Evolutionary conservation across 2,888 invertebrate genomes (phyloP).

Genomic region (Spisula solida): DNA sequence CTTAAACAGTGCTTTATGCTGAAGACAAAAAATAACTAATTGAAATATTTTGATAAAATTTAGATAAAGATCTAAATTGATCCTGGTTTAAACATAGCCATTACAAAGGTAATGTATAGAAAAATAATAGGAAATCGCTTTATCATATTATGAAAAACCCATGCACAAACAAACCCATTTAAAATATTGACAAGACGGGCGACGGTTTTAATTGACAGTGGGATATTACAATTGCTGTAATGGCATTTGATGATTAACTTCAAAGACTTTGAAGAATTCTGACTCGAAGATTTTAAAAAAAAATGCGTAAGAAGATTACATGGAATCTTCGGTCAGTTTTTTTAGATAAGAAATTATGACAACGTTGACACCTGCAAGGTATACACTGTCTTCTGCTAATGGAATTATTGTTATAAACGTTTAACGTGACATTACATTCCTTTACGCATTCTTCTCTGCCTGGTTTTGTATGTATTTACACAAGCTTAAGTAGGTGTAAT

Average conservation of each 20-base stretch:
- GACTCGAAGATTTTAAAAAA: background rate
- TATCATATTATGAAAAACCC: slow-evolving; percentile 16
- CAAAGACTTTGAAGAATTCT: background rate
- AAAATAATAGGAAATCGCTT: slow-evolving; percentile 11
- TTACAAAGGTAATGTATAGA: background rate
- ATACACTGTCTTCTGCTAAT: background rate
- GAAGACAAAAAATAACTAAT: slow-evolving; percentile 19
- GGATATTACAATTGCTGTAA: background rate
- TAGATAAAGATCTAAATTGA: background rate
- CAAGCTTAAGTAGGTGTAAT: too few species aligned
- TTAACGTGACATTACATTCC: background rate
- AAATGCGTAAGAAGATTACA: background rate
- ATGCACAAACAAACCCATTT: background rate
- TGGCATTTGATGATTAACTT: background rate
- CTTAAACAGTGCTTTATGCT: background rate
- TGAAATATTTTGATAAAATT: background rate
- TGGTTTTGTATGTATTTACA: too few species aligned
- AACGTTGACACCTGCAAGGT: slow-evolving; percentile 10
- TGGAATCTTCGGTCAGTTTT: background rate
- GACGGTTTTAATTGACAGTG: background rate
- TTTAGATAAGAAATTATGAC: background rate
- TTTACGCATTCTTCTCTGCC: too few species aligned
- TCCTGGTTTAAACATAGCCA: background rate
- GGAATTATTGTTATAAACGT: background rate
- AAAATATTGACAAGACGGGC: background rate